phyloP scores from a whole-genome alignment of 2,113 vertebrate genomes.

The Diadophis punctatus region DNA sequence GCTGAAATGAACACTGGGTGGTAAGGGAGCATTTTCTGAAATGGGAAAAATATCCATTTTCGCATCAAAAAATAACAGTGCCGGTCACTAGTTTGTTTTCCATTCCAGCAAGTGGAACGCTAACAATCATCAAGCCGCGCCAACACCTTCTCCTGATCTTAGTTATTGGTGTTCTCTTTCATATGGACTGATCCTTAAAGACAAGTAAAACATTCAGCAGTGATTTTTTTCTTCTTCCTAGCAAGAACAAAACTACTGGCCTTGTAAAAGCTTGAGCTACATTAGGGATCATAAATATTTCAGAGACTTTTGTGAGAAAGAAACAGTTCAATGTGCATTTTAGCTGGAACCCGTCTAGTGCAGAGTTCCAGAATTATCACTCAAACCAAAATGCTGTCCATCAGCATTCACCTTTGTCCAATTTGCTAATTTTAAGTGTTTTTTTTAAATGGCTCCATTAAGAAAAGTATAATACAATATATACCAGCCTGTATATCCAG shows the following conservation, averaged over 20 bases:
- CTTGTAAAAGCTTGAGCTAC: not conserved
- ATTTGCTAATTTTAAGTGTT: not conserved
- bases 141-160: not conserved
- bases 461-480: not conserved
- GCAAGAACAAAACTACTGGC: not conserved
- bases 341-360: not conserved
- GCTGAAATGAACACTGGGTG: not conserved
- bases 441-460: not conserved
- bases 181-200: not conserved
- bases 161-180: not conserved
- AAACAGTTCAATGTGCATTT: not conserved
- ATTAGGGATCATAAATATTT: not conserved
- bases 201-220: not conserved
- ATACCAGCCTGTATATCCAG: not conserved
- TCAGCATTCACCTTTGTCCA: not conserved
- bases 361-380: not conserved
- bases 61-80: not conserved
- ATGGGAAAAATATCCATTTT: not conserved
- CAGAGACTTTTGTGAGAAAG: not conserved
- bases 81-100: not conserved
- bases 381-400: not conserved
- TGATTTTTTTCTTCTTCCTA: not conserved
- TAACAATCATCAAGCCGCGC: not conserved
- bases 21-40: not conserved
- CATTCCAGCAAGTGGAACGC: not conserved